Conservation (phyloP, 2,888 invertebrate species). For the Eupithecia inturbata region DNA sequence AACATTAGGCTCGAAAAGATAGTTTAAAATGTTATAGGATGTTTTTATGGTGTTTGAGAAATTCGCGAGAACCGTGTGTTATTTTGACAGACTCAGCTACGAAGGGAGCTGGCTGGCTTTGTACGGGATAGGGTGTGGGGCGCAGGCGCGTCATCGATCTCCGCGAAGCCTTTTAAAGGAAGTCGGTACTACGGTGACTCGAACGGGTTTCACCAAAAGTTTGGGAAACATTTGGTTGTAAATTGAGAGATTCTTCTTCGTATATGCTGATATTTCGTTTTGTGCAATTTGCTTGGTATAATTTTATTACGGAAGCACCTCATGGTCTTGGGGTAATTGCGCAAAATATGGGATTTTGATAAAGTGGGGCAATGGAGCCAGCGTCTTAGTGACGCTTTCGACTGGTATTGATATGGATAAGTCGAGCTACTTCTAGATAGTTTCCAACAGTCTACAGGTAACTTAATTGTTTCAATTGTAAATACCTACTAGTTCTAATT, state of each 20-base stretch:
- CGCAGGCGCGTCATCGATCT: conserved; percentile 80
- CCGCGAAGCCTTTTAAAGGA: conserved; percentile 56
- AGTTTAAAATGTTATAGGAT: conserved; percentile 24
- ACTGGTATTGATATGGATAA: too few species aligned
- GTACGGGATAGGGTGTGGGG: conserved; percentile 60
- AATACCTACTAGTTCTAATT: too few species aligned
- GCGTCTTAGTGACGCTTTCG: too few species aligned
- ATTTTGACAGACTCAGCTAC: conserved; percentile 74
- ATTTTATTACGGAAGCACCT: not conserved
- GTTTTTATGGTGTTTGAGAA: conserved; percentile 48
- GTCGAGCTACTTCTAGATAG: too few species aligned
- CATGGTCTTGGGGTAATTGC: not conserved
- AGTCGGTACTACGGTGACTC: conserved; percentile 45
- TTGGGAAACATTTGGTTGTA: not conserved
- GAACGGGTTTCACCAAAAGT: conserved; percentile 26
- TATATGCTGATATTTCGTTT: not conserved
- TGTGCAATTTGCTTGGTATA: not conserved
- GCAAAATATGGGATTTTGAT: not conserved
- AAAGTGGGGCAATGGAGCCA: not conserved
- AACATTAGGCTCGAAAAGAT: conserved; percentile 19
- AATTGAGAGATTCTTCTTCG: not conserved
- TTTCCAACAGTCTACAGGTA: too few species aligned
- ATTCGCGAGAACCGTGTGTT: conserved; percentile 65
- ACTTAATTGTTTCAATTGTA: too few species aligned
- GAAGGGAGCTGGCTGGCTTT: conserved; percentile 70